Conservation (phyloP, 2,113 vertebrate species). For the Acrocephalus kingi region DNA sequence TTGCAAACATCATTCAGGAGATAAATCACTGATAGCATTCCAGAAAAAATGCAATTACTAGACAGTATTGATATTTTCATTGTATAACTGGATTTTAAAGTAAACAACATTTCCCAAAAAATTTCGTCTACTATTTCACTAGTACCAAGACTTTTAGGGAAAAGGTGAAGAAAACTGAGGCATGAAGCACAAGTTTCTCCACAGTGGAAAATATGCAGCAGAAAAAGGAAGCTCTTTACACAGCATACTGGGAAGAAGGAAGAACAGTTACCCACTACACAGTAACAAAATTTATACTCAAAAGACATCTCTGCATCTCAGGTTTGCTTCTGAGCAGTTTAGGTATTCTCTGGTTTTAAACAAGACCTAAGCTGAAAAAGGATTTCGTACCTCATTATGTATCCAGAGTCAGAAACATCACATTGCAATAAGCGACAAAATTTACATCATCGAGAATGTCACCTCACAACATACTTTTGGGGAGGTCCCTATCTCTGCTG, state of each 20-base stretch:
- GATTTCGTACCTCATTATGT: neutral
- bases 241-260: neutral
- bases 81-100: neutral
- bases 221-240: neutral
- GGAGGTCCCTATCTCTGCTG: neutral
- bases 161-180: neutral
- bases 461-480: neutral
- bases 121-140: neutral
- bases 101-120: neutral
- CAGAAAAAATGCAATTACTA: neutral
- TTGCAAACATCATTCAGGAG: neutral
- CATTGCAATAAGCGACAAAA: neutral
- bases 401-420: rapidly evolving
- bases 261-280: neutral
- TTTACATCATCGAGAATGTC: neutral
- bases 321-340: neutral
- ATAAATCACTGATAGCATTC: neutral
- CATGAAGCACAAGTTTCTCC: neutral
- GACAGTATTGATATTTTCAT: neutral
- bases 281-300: neutral
- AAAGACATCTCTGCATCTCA: neutral
- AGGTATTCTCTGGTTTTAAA: neutral
- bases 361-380: neutral
- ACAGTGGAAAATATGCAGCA: neutral
- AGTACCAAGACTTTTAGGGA: neutral